Evolutionary conservation across 1,140 invertebrate species (phyloP).

Genomic region (Pteromalus puparum): DNA sequence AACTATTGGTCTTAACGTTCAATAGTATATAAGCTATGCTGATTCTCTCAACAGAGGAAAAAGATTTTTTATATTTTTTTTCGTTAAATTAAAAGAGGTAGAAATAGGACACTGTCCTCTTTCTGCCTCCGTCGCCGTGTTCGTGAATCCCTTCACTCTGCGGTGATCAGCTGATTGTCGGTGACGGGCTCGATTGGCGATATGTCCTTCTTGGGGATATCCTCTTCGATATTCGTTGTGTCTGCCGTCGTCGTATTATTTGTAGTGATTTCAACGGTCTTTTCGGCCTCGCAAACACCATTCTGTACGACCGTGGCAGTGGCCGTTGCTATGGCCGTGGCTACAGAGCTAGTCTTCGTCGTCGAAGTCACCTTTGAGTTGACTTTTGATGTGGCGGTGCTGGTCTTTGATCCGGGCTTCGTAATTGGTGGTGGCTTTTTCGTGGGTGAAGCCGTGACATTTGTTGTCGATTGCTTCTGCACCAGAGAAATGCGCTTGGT

Average conservation of each 20-base stretch:
- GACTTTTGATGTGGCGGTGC: not conserved
- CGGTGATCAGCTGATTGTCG: conserved; percentile 71
- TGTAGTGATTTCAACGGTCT: conserved; percentile 47
- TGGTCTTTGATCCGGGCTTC: not conserved
- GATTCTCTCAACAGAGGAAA: conserved; percentile 49
- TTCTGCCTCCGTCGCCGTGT: not conserved
- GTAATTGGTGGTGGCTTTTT: conserved; percentile 31
- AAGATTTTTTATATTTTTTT: conserved; percentile 38
- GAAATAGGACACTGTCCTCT: not conserved
- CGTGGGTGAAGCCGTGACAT: not conserved
- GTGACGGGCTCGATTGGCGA: conserved; percentile 66
- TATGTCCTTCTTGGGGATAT: conserved; percentile 69
- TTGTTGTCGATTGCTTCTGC: not conserved
- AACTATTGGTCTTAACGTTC: conserved; percentile 52
- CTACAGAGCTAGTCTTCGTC: conserved; percentile 54
- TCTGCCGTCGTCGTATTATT: conserved; percentile 53
- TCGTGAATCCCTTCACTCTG: conserved; percentile 63
- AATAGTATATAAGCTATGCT: conserved; percentile 51
- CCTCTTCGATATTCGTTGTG: conserved; percentile 64
- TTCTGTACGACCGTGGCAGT: conserved; percentile 68
- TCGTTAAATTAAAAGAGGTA: conserved; percentile 38
- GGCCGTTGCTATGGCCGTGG: conserved; percentile 63
- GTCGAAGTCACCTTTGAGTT: conserved; percentile 18
- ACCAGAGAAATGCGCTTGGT: conserved; percentile 68
- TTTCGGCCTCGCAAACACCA: conserved; percentile 61